phyloP scores from a whole-genome alignment of 2,113 vertebrate species.

The Hymenochirus boettgeri region DNA sequence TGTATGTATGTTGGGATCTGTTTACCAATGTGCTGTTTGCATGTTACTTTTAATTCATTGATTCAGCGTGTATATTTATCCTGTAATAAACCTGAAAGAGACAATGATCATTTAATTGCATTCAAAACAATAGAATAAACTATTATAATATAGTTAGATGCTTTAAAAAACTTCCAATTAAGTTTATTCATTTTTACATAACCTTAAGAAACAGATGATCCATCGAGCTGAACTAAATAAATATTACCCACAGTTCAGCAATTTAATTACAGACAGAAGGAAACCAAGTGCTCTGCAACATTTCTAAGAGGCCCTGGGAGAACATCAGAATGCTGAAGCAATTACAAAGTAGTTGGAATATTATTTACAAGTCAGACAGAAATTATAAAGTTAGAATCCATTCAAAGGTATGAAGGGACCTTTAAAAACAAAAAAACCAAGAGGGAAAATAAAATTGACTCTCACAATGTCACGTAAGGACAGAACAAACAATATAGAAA shows the following conservation, averaged over 20 bases:
- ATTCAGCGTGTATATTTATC: neutral
- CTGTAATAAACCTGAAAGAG: neutral
- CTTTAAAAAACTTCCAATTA: conserved; percentile 16
- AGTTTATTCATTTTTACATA: conserved; percentile 30
- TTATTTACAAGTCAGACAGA: conserved; percentile 38
- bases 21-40: no score
- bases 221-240: conserved; percentile 40
- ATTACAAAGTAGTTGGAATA: conserved; percentile 36
- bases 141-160: neutral
- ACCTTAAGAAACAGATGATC: conserved; percentile 39
- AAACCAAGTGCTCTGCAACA: conserved; percentile 34
- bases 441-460: no score
- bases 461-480: no score
- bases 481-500: no score
- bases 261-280: conserved; percentile 42
- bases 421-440: no score
- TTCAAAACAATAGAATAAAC: neutral
- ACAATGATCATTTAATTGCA: neutral
- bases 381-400: conserved; percentile 17
- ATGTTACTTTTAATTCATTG: neutral
- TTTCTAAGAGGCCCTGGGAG: conserved; percentile 40
- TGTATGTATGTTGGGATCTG: no score
- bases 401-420: conserved; percentile 23
- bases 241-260: conserved; percentile 40
- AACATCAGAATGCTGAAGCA: conserved; percentile 34